Evolutionary conservation across 2,888 invertebrate species (phyloP), one percentile per base, ranked within the genome.

Genomic region (Anticlea derivata): DNA sequence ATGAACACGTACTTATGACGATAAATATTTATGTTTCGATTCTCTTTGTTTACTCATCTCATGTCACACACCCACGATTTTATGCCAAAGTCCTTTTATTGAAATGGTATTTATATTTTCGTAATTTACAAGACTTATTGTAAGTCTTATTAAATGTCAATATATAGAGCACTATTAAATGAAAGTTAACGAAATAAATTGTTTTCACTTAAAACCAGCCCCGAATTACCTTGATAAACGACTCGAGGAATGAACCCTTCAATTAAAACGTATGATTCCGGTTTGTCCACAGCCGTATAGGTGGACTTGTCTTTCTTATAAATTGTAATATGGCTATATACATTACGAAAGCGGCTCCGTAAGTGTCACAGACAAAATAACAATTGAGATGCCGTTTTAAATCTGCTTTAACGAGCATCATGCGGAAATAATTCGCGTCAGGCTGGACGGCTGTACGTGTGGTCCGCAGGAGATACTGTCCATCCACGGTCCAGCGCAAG

Each of bases 201-300:
- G 65, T 79, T 86, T 86, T 86, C 84, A 80, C 83, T 84, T 78
- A 66, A 82, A 81, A 78, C 76, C 73, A 69, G 82, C 70, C 60
- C 72, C 76, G 79, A 62, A 80, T 83, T 83, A 76, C 83, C 80
- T 83, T 82, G 78, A 80, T 76, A 78, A 78, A 79, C 74, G 61
- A 66, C 68, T 63, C 61, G 64, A 68, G 63, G 73, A 73, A 73
- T 72, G 71, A 73, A 80, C 84, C 83, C 85, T 83, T 83, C 79
- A 83, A 86, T 86, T 83, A 83, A 84, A 77, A 73, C 67, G 63
- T 63, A 71, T 64, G 56, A 78, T 78, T 78, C 86, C 80, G 83
- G 86, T 84, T 84, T 72, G 58, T 58, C 62, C 54, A 56, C 64
- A 68, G 60, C 53, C 61, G 55, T 69, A 65, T 61, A 47, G 60